phyloP scores from a whole-genome alignment of 2,888 invertebrate genomes.

The Onthophagus sagittarius region DNA sequence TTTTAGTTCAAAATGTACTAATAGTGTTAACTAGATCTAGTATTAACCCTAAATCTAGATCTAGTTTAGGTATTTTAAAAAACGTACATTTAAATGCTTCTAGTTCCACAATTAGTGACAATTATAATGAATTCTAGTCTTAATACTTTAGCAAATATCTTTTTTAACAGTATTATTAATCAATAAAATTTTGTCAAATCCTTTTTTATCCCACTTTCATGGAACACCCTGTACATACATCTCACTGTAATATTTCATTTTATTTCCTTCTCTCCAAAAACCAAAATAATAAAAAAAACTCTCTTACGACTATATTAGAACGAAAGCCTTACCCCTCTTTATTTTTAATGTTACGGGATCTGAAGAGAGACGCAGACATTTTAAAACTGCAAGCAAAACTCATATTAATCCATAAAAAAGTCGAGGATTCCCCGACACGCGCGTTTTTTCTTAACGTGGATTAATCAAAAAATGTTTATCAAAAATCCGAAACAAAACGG shows the following conservation, averaged over 20 bases:
- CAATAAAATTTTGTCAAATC: too few species aligned
- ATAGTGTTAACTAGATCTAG: too few species aligned
- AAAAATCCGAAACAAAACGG: background rate
- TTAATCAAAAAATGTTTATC: background rate
- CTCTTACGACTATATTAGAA: conserved; percentile 13
- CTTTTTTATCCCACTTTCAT: too few species aligned
- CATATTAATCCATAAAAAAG: conserved; percentile 19
- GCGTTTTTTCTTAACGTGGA: background rate
- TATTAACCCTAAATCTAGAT: too few species aligned
- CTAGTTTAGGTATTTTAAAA: too few species aligned
- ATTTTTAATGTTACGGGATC: conserved; percentile 88
- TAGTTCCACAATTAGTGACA: too few species aligned
- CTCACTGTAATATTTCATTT: background rate
- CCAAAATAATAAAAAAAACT: background rate
- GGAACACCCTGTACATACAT: too few species aligned
- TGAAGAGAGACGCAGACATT: conserved; percentile 87
- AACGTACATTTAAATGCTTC: too few species aligned
- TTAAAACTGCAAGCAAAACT: conserved; percentile 65
- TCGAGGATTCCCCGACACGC: background rate
- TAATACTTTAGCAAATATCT: too few species aligned
- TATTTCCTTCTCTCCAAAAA: background rate
- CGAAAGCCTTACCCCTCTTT: conserved; percentile 74
- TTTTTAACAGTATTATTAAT: too few species aligned
- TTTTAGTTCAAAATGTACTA: too few species aligned
- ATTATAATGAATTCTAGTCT: too few species aligned